Evolutionary conservation across 2,888 invertebrate species (phyloP).

Genomic region (Scaptomyza cyrtandrae): DNA sequence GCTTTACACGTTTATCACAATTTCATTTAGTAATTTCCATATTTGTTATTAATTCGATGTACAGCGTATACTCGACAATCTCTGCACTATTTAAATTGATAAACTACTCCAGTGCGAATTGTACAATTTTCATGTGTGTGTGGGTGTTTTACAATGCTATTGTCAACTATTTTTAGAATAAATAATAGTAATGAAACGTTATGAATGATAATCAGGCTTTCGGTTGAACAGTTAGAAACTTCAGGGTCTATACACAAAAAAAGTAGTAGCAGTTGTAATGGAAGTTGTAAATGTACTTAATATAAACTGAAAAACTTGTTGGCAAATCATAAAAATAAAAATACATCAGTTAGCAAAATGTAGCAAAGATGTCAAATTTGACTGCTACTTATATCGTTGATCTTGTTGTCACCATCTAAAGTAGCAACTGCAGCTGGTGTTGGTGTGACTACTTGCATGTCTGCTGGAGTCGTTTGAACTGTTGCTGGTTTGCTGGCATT

Average conservation of each 20-base stretch:
- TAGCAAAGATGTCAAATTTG: constrained; percentile 62
- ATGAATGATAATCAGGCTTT: constrained; percentile 71
- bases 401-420: constrained; percentile 13
- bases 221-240: constrained; percentile 51
- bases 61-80: constrained; percentile 14
- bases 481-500: constrained; percentile 76
- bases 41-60: constrained; percentile 51
- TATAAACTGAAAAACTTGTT: constrained; percentile 33
- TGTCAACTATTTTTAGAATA: constrained; percentile 66
- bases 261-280: background rate
- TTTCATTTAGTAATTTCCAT: constrained; percentile 67
- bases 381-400: constrained; percentile 24
- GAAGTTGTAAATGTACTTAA: constrained; percentile 14
- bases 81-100: constrained; percentile 13
- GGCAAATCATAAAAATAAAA: constrained; percentile 56
- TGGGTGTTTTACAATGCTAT: constrained; percentile 40
- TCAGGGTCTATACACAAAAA: constrained; percentile 35
- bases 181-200: constrained; percentile 61
- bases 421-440: constrained; percentile 13
- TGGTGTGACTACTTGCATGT: constrained; percentile 10
- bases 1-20: constrained; percentile 70
- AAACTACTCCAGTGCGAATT: constrained; percentile 13
- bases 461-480: constrained; percentile 6
- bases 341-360: constrained; percentile 37
- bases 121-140: constrained; percentile 15